Percentiles rank a stretch among this genome's conserved stretches.
These are phyloP conservation scores for Drosophila rhopaloa DNA, from an alignment of 1,140 invertebrate species.

Conservation along the genomic window DNA sequence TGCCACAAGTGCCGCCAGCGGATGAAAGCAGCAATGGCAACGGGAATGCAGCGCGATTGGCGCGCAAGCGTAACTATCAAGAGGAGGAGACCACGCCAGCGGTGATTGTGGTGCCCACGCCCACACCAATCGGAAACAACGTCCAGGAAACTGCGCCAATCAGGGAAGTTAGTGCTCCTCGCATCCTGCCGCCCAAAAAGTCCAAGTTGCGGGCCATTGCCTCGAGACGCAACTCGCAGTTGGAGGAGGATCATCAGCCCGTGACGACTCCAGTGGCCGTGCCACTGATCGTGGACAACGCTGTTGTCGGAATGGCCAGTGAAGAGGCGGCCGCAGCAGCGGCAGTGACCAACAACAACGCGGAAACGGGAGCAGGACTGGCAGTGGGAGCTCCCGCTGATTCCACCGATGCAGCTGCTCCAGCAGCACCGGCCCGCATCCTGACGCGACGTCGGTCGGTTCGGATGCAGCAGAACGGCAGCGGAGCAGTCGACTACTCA, in stretches of 20 bases:
- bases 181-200: slow-evolving; percentile 83
- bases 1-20: slow-evolving; percentile 14
- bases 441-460: slow-evolving; percentile 77
- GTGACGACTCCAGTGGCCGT: slow-evolving; percentile 85
- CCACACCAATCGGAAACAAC: slow-evolving; percentile 12
- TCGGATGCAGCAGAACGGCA: slow-evolving; percentile 78
- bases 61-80: slow-evolving; percentile 76
- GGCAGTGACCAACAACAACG: slow-evolving; percentile 2
- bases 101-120: slow-evolving; percentile 6
- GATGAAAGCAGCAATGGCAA: slow-evolving; percentile 57
- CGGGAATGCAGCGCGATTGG: slow-evolving; percentile 57
- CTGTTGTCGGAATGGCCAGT: slow-evolving; percentile 77
- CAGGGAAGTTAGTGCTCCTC: slow-evolving; percentile 59
- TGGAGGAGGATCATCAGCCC: slow-evolving; percentile 86
- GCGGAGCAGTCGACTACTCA: slow-evolving; percentile 59
- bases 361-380: slow-evolving; percentile 13
- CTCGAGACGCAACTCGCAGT: slow-evolving; percentile 85
- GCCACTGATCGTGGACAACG: slow-evolving; percentile 71
- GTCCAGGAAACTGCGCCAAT: slow-evolving; percentile 39
- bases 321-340: slow-evolving; percentile 45
- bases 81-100: slow-evolving; percentile 50
- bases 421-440: slow-evolving; percentile 60
- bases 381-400: slow-evolving; percentile 35
- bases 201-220: slow-evolving; percentile 76
- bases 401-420: slow-evolving; percentile 17